Percentiles rank a stretch among this genome's conserved stretches.
These are phyloP conservation scores for Palythoa grandis DNA, from an alignment of 92 coral and sea anemone genomes.

Conservation along the genomic window DNA sequence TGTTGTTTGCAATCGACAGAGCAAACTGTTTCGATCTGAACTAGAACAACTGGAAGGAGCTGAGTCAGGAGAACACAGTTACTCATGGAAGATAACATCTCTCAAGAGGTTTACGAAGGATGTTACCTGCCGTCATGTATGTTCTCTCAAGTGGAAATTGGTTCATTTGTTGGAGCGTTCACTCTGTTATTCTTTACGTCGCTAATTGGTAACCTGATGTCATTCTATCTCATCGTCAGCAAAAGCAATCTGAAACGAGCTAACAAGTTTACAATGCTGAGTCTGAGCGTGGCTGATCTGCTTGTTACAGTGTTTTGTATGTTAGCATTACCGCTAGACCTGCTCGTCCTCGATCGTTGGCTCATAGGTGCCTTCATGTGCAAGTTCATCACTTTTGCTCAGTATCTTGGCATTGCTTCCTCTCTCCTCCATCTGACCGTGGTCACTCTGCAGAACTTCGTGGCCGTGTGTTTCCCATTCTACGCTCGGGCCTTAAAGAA, in stretches of 20 bases:
- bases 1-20: too few species aligned
- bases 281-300: constrained; percentile 29
- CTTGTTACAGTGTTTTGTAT: constrained; percentile 25
- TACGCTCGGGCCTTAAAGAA: constrained; percentile 32
- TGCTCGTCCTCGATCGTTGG: constrained; percentile 11
- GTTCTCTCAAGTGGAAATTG: constrained; percentile 28
- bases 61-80: background rate
- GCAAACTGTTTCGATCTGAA: too few species aligned
- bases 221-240: background rate
- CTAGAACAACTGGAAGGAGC: too few species aligned
- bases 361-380: constrained; percentile 21
- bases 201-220: constrained; percentile 23
- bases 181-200: constrained; percentile 19
- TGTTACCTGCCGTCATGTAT: constrained; percentile 21
- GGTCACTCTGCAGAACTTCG: constrained; percentile 34
- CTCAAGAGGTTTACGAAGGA: background rate
- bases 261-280: constrained; percentile 22
- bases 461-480: constrained; percentile 36
- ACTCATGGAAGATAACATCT: background rate
- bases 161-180: constrained; percentile 12
- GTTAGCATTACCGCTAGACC: constrained; percentile 12
- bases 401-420: constrained; percentile 13
- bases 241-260: constrained; percentile 25
- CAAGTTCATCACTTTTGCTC: constrained; percentile 22
- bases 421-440: constrained; percentile 25